phyloP scores from a whole-genome alignment of 2,113 vertebrate genomes.

The Acinonyx jubatus region DNA sequence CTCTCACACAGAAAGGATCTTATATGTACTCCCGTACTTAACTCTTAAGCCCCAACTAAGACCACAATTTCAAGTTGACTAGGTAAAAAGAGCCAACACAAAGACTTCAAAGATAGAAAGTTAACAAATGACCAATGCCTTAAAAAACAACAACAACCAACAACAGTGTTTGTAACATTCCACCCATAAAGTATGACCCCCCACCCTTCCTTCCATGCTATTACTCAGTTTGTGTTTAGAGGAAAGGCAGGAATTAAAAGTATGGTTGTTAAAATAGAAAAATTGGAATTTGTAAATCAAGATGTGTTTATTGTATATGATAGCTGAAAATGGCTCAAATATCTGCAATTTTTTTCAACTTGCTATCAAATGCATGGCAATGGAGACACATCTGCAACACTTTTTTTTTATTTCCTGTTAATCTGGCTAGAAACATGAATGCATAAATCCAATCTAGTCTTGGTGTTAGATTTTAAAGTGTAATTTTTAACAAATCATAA shows the following conservation, averaged over 20 bases:
- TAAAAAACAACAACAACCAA: not conserved
- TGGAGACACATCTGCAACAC: not conserved
- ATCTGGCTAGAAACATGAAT: not conserved
- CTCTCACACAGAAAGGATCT: not conserved
- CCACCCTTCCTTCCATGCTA: not conserved
- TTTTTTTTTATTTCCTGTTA: slow-evolving; percentile 20
- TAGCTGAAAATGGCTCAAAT: not conserved
- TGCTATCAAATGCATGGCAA: not conserved
- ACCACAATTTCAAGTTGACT: not conserved
- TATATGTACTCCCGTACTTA: not conserved
- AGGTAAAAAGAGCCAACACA: not conserved
- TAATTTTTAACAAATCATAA: slow-evolving; percentile 40
- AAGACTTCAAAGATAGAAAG: not conserved
- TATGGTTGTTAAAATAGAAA: not conserved
- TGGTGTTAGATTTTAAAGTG: slow-evolving; percentile 26
- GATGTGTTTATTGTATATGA: not conserved
- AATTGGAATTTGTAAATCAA: not conserved
- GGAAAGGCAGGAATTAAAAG: not conserved
- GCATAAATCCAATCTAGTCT: not conserved
- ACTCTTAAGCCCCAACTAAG: not conserved
- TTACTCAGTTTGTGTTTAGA: not conserved
- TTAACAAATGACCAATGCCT: not conserved
- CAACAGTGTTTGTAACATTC: not conserved
- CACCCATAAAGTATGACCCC: not conserved
- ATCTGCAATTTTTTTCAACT: not conserved